These are phyloP conservation scores for Coryphaenoides rupestris DNA, from an alignment of 2,113 vertebrate genomes.

Conservation along the genomic window DNA sequence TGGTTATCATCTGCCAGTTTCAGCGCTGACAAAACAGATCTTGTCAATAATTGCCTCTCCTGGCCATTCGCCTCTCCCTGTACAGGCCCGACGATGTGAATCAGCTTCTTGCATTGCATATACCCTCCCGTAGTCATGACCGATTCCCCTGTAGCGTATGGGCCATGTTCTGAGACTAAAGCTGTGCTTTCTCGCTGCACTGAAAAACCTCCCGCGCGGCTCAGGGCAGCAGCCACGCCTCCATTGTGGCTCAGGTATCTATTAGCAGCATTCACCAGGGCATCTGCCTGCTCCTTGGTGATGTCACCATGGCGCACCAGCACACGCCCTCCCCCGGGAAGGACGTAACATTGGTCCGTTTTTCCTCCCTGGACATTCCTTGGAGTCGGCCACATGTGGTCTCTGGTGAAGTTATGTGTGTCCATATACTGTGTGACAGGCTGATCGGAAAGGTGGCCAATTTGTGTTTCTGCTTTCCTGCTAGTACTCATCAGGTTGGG, in stretches of 20 bases:
- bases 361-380: no score
- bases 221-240: constrained; percentile 57
- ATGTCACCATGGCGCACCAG: constrained; percentile 57
- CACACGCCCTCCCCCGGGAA: constrained; percentile 34
- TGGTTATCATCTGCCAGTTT: constrained; percentile 30
- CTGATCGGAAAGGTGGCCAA: no score
- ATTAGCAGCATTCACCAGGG: constrained; percentile 65
- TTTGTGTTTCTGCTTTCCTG: no score
- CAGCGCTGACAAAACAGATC: constrained; percentile 28
- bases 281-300: constrained; percentile 50
- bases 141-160: constrained; percentile 28
- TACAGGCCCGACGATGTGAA: constrained; percentile 63
- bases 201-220: constrained; percentile 50
- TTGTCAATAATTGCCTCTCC: constrained; percentile 35
- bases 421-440: no score
- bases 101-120: constrained; percentile 50
- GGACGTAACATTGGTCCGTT: constrained; percentile 18
- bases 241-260: constrained; percentile 40
- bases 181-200: constrained; percentile 48
- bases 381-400: no score
- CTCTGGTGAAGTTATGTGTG: no score
- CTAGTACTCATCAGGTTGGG: no score
- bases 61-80: constrained; percentile 17
- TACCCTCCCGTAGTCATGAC: constrained; percentile 47
- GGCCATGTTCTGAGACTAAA: constrained; percentile 24